phyloP scores from a whole-genome alignment of 1,140 invertebrate species.

The Aphidius gifuensis region DNA sequence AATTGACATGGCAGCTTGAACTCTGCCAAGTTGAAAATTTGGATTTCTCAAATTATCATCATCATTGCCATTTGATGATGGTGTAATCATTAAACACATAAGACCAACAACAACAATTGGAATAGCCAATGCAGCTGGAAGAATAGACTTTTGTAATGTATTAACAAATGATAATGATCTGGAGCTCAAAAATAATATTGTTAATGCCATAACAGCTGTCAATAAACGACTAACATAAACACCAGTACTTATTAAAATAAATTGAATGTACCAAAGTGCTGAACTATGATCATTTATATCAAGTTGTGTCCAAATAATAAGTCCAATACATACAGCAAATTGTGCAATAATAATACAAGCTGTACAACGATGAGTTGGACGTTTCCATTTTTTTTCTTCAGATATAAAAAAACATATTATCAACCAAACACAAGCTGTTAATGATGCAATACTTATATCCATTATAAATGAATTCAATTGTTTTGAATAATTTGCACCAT shows the following conservation, averaged over 20 bases:
- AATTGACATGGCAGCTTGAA: constrained; percentile 68
- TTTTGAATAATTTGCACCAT: constrained; percentile 65
- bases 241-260: constrained; percentile 69
- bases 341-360: constrained; percentile 77
- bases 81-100: constrained; percentile 37
- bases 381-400: constrained; percentile 68
- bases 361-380: constrained; percentile 80
- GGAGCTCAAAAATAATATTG: constrained; percentile 77
- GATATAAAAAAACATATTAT: constrained; percentile 69
- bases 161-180: constrained; percentile 78
- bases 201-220: constrained; percentile 77
- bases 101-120: constrained; percentile 52
- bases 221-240: constrained; percentile 78
- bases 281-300: constrained; percentile 31
- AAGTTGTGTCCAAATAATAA: constrained; percentile 50
- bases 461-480: constrained; percentile 78
- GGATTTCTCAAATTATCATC: constrained; percentile 66
- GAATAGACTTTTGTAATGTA: constrained; percentile 68
- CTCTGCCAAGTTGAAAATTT: constrained; percentile 76
- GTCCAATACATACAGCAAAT: constrained; percentile 38
- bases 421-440: constrained; percentile 75
- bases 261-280: constrained; percentile 62
- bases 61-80: constrained; percentile 34
- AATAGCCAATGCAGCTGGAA: constrained; percentile 40
- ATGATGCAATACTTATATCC: constrained; percentile 76